Base-by-base conservation (phyloP, 2,888 invertebrate species). In the Agrilus biguttatus region DNA sequence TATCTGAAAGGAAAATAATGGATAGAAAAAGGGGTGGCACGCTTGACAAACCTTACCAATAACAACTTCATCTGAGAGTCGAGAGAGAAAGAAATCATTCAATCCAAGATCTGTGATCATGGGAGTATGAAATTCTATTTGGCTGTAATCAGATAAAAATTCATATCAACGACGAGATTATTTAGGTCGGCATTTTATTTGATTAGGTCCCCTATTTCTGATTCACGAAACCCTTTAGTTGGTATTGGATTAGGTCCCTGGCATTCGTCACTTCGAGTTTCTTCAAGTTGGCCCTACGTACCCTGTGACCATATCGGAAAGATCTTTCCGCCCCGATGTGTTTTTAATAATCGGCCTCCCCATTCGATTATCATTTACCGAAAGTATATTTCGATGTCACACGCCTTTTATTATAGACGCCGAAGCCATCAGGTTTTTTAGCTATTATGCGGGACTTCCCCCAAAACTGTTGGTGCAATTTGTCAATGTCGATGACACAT, bases 331-430 rank as follows among this genome's bases (percentile, higher is more conserved):
- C 51, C 51, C 52, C 53, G 47, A 58, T 59, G 52, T 55, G 55
- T 55, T 56, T 59, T 55, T 58, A 56, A 58, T 57, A 58, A 55
- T 54, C 53, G 53, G 52, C 51, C 51, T 51, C 52, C 54, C 58
- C 56, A 53, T 52, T 47, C 52, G 53, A 52, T 53, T 60, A 59
- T 62, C 59, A 59, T 58, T 58, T 58, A 53, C 58, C 58, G 55
- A 56, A 28, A 61, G 60, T 62, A 61, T 59, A 59, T 61, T 62
- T 60, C 56, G 60, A 58, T 63, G 62, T 63, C 59, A 58, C 57
- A 55, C 58, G 59, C 55, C 57, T 56, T 59, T 61, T 63, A 62
- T 62, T 58, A 54, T 53, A 52, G 37, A 49, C 48, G 51, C 51
- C 49, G 51, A 32, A 41, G 44, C 44, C 48, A 52, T 46, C 46